phyloP scores from a whole-genome alignment of 2,113 vertebrate species.

The Odontophorus gujanensis region DNA sequence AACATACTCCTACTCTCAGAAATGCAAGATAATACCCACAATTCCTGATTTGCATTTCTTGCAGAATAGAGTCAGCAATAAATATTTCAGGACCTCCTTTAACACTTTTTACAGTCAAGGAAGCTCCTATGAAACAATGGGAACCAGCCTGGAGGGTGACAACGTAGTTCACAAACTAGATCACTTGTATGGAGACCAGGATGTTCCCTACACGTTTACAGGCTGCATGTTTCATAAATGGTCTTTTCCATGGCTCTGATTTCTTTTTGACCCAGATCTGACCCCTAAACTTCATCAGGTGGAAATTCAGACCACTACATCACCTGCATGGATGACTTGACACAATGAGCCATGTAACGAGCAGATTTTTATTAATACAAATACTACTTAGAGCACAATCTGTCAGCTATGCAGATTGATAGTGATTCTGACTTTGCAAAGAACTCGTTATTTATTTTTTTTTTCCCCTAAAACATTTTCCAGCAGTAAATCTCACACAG shows the following conservation, averaged over 20 bases:
- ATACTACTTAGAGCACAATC: background rate
- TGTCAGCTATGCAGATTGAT: background rate
- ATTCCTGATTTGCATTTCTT: background rate
- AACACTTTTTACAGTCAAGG: background rate
- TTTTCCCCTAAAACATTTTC: background rate
- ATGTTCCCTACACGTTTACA: background rate
- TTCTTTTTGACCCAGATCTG: background rate
- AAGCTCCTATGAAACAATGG: background rate
- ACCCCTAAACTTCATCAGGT: background rate
- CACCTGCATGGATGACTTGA: background rate
- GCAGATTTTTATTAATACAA: background rate
- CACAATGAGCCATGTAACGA: background rate
- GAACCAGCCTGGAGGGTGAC: background rate
- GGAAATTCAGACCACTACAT: background rate
- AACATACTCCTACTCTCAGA: background rate
- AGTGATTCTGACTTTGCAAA: background rate
- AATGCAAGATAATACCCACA: background rate
- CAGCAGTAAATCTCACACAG: background rate
- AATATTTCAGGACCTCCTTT: background rate
- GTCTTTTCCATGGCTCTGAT: background rate
- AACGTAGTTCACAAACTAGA: background rate
- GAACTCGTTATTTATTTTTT: background rate
- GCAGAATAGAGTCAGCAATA: background rate
- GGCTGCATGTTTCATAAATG: background rate
- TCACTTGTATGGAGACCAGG: background rate